A percentile compares a stretch with the other conserved stretches of the same genome.
Evolutionary conservation across 2,113 vertebrate species (phyloP).

Genomic region (Platichthys flesus): DNA sequence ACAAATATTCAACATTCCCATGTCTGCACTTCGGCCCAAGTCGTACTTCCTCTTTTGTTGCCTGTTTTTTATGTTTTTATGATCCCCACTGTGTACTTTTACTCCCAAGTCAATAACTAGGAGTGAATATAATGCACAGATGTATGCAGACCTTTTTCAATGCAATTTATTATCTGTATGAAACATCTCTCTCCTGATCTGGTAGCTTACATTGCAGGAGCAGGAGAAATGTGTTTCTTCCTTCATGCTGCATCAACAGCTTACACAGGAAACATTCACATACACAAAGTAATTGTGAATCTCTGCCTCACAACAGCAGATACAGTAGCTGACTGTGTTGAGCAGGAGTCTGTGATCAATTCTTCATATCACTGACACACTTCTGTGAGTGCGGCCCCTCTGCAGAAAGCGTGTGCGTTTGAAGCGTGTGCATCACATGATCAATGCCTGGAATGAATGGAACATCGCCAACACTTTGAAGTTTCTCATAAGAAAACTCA

Average conservation of each 20-base stretch:
- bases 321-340: background rate
- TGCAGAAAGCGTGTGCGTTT: constrained; percentile 42
- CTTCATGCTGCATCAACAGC: background rate
- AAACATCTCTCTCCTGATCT: constrained; percentile 7
- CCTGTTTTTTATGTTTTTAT: constrained; percentile 67
- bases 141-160: background rate
- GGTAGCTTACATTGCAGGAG: background rate
- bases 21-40: constrained; percentile 20
- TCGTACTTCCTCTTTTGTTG: constrained; percentile 59
- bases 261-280: background rate
- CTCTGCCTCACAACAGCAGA: background rate
- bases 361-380: constrained; percentile 6
- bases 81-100: constrained; percentile 17
- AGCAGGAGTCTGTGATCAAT: constrained; percentile 2
- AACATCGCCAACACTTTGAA: constrained; percentile 30
- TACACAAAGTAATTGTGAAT: too few species aligned
- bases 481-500: background rate
- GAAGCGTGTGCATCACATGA: constrained; percentile 55
- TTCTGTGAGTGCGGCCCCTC: constrained; percentile 27
- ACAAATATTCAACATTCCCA: constrained; percentile 24
- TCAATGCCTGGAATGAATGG: constrained; percentile 2
- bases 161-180: background rate
- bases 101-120: constrained; percentile 38
- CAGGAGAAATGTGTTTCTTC: background rate
- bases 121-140: background rate